Evolutionary conservation across 2,113 vertebrate genomes (phyloP), one percentile per base, ranked within the genome.

Genomic region (Eulemur rufifrons): DNA sequence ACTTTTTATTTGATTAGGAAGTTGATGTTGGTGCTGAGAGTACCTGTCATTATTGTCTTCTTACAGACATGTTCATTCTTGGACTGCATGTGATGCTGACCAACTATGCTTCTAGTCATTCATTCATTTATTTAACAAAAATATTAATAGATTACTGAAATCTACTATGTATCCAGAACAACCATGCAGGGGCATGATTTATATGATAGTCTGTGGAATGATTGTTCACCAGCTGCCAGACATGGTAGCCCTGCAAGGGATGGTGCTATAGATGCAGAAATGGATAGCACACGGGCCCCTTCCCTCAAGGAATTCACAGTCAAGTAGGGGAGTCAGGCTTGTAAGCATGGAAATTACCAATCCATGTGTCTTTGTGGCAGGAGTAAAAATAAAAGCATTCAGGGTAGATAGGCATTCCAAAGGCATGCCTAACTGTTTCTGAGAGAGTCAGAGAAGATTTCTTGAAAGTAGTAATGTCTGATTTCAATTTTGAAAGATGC

Each of bases 401-500:
- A 15, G 32, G 42, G 47, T 14, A 66, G 56, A 23, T 3, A 32
- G 52, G 29, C 4, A 85, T 17, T 42, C 59, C 8, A 17, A 81
- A 96, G 29, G 9, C 9, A 21, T 18, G 8, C 15, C 8, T 8
- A 85, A 80, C 14, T 77, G 6, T 25, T 14, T 89, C 32, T 56
- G 15, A 6, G 61, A 82, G 78, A n/a, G 17, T 37, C 21, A 77
- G 47, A 23, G n/a, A 86, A 91, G 32, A 32, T 39, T 78, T 25
- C 20, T 68, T 18, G 45, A 87, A 83, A 18, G 14, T 5, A 39
- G 42, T 21, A 6, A 64, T 27, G 6, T 81, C 64, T 85, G 45
- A 84, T 50, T 34, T 81, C 29, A 61, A 56, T 71, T 92, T 84
- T 89, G 23, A 84, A 80, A 37, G 21, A 74, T 76, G 8, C 17